phyloP scores from a whole-genome alignment of 2,113 vertebrate genomes.

The Petrocephalus microphthalmus region DNA sequence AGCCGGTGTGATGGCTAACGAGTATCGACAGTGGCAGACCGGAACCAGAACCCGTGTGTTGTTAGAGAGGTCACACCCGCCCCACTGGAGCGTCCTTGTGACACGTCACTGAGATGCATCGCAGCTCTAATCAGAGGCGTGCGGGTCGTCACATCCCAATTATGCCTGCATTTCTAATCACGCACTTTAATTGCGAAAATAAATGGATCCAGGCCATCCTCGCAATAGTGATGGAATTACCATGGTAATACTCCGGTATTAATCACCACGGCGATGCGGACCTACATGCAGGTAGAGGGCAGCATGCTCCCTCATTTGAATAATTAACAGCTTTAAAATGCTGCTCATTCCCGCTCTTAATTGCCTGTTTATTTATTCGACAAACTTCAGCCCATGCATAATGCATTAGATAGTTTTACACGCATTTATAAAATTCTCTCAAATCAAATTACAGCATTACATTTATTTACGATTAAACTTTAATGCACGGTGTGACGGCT shows the following conservation, averaged over 20 bases:
- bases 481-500: slow-evolving; percentile 47
- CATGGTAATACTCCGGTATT: slow-evolving; percentile 56
- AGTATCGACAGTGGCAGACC: slow-evolving; percentile 45
- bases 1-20: slow-evolving; percentile 39
- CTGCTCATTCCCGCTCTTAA: slow-evolving; percentile 44
- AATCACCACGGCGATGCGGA: slow-evolving; percentile 58
- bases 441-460: slow-evolving; percentile 72
- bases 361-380: slow-evolving; percentile 62
- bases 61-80: slow-evolving; percentile 36
- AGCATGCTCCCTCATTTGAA: slow-evolving; percentile 56
- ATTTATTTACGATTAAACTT: slow-evolving; percentile 68
- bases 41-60: slow-evolving; percentile 27
- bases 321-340: slow-evolving; percentile 64
- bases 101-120: slow-evolving; percentile 68
- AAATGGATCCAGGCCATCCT: slow-evolving; percentile 85
- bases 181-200: slow-evolving; percentile 82
- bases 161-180: slow-evolving; percentile 91
- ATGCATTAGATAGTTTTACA: slow-evolving; percentile 62
- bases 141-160: slow-evolving; percentile 78
- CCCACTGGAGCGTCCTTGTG: slow-evolving; percentile 19
- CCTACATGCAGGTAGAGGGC: slow-evolving; percentile 61
- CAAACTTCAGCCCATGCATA: slow-evolving; percentile 59
- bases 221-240: slow-evolving; percentile 74
- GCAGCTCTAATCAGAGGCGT: slow-evolving; percentile 71
- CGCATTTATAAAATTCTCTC: slow-evolving; percentile 66